Evolutionary conservation across 2,888 invertebrate genomes (phyloP), one percentile per base, ranked within the genome.

Genomic region (Nymphalis c-album): DNA sequence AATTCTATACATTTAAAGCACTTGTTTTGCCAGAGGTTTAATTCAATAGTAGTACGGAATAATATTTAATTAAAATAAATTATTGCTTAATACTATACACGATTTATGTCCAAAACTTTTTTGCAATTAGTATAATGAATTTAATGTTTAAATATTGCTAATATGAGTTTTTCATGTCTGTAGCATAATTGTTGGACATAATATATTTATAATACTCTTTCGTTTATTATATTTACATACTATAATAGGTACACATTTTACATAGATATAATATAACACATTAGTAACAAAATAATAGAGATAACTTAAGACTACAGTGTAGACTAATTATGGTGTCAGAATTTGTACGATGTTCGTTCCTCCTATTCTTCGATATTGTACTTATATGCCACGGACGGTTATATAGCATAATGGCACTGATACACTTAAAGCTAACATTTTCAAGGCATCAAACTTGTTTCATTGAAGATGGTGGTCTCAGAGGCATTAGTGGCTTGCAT

Each of bases 361-460:
- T 58, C 26, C 35, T 10, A 22, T n/a, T 18, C 22, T 47, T 63
- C 47, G 22, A 58, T 69, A 68, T 73, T 77, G 76, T 76, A 75
- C 76, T 79, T 76, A 74, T 76, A 76, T 76, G 77, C 77, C 78
- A 76, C 77, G 77, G 77, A 79, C 75, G 77, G 75, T 75, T 74
- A 73, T 71, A 68, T 72, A 61, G 60, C 55, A 71, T 48, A 77
- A 84, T 85, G 85, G 85, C 85, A 86, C 81, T 78, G 72, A 71
- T 71, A 62, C 66, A 66, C 68, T 71, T 71, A 70, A 68, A 64
- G n/a, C 55, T 63, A 63, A 66, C 40, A 35, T 61, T 59, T 22
- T 70, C 72, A 72, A 51, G 77, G 76, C 61, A 64, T 60, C 48
- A 75, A 45, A 62, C 67, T 72, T 2, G 79, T 78, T 60, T 71